Evolutionary conservation across 2,113 vertebrate species (phyloP).

Genomic region (Hippoglossus stenolepis): DNA sequence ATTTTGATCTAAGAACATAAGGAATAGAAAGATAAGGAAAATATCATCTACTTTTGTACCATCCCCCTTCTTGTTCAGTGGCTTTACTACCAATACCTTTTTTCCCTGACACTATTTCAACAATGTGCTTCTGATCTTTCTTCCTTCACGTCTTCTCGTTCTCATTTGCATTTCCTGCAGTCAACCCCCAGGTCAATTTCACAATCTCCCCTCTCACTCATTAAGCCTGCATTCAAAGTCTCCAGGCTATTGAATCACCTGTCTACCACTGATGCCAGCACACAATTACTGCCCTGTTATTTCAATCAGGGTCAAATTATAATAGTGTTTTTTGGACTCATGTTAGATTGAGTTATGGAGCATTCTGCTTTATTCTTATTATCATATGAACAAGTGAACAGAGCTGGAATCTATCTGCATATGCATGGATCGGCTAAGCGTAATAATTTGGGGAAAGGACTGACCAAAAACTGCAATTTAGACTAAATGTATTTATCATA

Average conservation of each 20-base stretch:
- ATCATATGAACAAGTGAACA: not conserved
- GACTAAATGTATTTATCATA: no score
- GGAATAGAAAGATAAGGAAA: not conserved
- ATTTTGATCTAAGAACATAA: not conserved
- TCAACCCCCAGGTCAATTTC: not conserved
- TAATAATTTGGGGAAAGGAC: no score
- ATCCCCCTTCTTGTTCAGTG: not conserved
- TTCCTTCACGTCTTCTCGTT: not conserved
- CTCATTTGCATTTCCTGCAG: conserved; percentile 14
- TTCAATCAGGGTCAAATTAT: not conserved
- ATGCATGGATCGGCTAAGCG: not conserved
- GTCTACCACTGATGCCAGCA: conserved; percentile 1
- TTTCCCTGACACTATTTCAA: not conserved
- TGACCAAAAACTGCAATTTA: no score
- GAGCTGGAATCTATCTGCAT: not conserved
- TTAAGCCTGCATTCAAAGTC: conserved; percentile 5
- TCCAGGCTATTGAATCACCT: conserved; percentile 16
- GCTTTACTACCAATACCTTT: not conserved
- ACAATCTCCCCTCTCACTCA: conserved; percentile 8
- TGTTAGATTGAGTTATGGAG: no score
- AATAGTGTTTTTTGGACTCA: no score
- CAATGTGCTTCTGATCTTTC: not conserved
- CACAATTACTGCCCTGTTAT: conserved; percentile 24
- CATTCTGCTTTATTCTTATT: not conserved
- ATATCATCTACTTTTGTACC: not conserved